Evolutionary conservation across 2,797 vertebrate species (phyloP).

Genomic region (Clamator glandarius): DNA sequence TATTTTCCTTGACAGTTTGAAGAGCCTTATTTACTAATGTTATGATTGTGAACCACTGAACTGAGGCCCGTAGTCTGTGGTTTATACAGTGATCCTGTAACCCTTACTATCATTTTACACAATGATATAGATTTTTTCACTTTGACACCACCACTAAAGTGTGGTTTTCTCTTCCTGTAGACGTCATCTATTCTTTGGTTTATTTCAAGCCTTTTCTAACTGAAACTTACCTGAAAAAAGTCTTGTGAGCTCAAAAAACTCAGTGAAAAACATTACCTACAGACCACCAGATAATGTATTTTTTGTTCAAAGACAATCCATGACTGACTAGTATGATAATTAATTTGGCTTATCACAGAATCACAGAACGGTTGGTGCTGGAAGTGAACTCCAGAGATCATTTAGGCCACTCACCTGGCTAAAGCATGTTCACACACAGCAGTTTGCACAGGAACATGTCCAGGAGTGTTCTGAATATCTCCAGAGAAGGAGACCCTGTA

Average conservation of each 20-base stretch:
- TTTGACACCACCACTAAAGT: neutral
- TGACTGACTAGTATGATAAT: neutral
- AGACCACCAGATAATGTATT: neutral
- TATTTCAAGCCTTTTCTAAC: neutral
- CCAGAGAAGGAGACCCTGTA: too few relatives aligned
- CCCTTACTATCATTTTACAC: neutral
- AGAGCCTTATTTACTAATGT: neutral
- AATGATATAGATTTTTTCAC: neutral
- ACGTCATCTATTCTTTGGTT: neutral
- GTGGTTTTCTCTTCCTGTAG: neutral
- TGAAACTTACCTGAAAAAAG: neutral
- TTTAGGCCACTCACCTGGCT: too few relatives aligned
- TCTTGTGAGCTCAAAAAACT: neutral
- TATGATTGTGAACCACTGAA: neutral
- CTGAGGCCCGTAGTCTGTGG: neutral
- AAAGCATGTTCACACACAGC: too few relatives aligned
- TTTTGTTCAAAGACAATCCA: neutral
- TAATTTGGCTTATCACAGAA: neutral
- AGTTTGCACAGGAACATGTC: too few relatives aligned
- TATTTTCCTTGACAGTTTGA: neutral
- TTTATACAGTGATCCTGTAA: neutral
- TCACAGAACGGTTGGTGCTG: too few relatives aligned
- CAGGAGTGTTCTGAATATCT: too few relatives aligned
- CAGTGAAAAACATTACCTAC: neutral
- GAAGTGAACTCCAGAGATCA: too few relatives aligned